Base-by-base conservation (phyloP, 2,888 invertebrate species). In the Lycocerus yunnanus region DNA sequence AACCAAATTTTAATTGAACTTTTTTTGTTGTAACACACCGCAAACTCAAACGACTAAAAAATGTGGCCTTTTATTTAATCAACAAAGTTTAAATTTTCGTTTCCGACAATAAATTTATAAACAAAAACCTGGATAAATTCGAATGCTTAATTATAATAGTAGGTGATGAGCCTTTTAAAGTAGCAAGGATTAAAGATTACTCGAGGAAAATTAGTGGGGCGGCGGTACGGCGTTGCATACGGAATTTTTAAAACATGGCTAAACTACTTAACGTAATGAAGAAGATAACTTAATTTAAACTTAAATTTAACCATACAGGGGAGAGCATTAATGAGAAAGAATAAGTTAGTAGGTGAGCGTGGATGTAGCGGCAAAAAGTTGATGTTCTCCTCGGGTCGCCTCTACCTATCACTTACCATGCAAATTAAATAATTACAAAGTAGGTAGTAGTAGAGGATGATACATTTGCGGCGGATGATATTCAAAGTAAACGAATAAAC, bases 341-440 rank as follows among this genome's bases (percentile, higher is more conserved):
- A 84, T 84, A 83, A 84, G 82, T 83, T 84, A 83, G 83, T 83
- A 82, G 83, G 79, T 78, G 71, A 74, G 74, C 72, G 68, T 69
- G 77, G 74, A 73, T 76, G 75, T 68, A 79, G 80, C 78, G 68
- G 74, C 71, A 63, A 15, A 58, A 63, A 71, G 68, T 59, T 67
- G 68, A 61, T 77, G 78, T 78, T 60, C 66, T 72, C 18, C 81
- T 78, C 79, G 81, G 82, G 81, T 82, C 82, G 81, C 80, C 82
- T 43, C 43, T 84, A 85, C 84, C 84, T 85, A 85, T 85, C 85
- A 85, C 85, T 85, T 85, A 84, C 84, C 84, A 86, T 86, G 86
- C 85, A 86, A 86, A 86, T 86, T 86, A 85, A 85, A 86, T 86
- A 85, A 86, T 86, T 86, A 85, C 84, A 84, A 85, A 86, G 84